A percentile compares a stretch with the other conserved stretches of the same genome.
phyloP scores from a whole-genome alignment of 2,113 vertebrate species.

The Trinectes maculatus region DNA sequence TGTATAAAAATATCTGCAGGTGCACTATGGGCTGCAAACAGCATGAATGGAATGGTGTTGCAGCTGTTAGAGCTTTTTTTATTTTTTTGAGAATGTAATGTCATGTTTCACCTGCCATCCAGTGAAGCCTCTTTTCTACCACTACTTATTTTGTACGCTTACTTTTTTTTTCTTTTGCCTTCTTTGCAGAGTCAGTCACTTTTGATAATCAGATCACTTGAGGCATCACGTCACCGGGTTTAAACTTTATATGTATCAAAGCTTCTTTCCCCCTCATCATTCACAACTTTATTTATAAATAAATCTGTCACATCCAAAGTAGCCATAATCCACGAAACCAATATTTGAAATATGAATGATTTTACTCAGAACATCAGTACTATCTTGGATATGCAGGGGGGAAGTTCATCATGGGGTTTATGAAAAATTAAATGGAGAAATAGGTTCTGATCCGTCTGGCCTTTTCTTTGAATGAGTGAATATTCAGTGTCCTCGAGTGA shows the following conservation, averaged over 20 bases:
- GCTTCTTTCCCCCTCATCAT: not conserved
- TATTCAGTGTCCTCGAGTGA: conserved; percentile 35
- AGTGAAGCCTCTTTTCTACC: no score
- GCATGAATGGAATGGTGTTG: not conserved
- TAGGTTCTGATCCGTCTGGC: not conserved
- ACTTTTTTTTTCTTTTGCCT: no score
- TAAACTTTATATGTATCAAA: not conserved
- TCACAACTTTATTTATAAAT: not conserved
- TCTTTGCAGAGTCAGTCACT: not conserved
- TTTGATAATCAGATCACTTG: not conserved
- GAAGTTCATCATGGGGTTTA: conserved; percentile 2
- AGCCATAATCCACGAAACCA: not conserved
- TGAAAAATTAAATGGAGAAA: not conserved
- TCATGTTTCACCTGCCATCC: no score
- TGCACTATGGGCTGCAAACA: not conserved
- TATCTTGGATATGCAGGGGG: not conserved
- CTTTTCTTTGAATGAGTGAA: conserved; percentile 3
- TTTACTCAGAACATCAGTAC: not conserved
- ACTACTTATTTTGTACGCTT: no score
- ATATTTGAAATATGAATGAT: not conserved
- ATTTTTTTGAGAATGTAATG: no score
- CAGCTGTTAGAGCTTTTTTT: no score
- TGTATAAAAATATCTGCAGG: not conserved
- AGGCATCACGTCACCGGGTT: not conserved
- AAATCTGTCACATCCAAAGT: not conserved